Conservation (phyloP, 2,113 vertebrate genomes). For the Sylvietta virens region DNA sequence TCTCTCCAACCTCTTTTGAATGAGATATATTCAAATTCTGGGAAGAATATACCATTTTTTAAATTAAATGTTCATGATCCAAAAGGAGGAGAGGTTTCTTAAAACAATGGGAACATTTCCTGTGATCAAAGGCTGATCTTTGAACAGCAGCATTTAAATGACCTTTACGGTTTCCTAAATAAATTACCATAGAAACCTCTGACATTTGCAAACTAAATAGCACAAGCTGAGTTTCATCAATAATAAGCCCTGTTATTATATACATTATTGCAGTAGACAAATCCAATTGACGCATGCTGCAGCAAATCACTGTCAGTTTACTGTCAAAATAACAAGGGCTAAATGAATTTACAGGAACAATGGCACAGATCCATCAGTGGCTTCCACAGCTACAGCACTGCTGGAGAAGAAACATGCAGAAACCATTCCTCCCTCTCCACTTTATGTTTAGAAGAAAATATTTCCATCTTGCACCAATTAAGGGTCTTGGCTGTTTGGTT, state of each 20-base stretch:
- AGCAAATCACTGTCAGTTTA: constrained; percentile 69
- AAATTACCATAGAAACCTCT: constrained; percentile 74
- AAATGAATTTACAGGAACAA: constrained; percentile 62
- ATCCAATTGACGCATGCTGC: constrained; percentile 61
- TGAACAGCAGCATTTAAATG: constrained; percentile 69
- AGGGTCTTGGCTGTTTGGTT: not conserved
- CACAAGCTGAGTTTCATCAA: constrained; percentile 68
- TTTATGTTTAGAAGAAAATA: not conserved
- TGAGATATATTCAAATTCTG: not conserved
- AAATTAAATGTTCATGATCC: constrained; percentile 6
- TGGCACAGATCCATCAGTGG: constrained; percentile 44
- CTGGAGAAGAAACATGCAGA: constrained; percentile 14
- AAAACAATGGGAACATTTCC: not conserved
- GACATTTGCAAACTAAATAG: constrained; percentile 78
- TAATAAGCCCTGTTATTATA: constrained; percentile 71
- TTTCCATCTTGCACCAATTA: not conserved
- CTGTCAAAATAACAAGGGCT: constrained; percentile 71
- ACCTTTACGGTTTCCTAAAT: constrained; percentile 75
- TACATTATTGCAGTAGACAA: constrained; percentile 71
- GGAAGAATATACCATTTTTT: constrained; percentile 9
- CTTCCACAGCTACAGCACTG: constrained; percentile 8
- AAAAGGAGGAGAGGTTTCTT: constrained; percentile 20
- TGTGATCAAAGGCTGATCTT: constrained; percentile 51
- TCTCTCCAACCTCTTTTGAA: not conserved
- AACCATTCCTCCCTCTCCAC: not conserved